Evolutionary conservation across 1,140 invertebrate species (phyloP), one percentile per base, ranked within the genome.

Genomic region (Amyelois transitella): DNA sequence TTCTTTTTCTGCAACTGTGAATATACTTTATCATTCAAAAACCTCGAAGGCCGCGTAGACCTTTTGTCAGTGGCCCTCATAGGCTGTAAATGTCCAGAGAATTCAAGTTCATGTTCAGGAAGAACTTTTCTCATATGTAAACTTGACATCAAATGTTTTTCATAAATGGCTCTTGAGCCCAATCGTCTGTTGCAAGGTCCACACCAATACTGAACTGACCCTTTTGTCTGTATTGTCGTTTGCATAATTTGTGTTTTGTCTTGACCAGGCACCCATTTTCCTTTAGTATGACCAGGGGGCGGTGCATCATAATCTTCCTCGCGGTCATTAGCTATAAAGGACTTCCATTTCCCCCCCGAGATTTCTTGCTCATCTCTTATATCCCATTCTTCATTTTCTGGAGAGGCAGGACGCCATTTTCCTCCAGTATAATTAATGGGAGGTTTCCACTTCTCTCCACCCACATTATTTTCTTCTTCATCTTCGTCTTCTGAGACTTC

Each of bases 251-350:
- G 82, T 51, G 85, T 80, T 77, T 90, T 87, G 65, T 91, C 89
- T 71, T 89, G 90, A 48, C 92, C 92, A 4, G 93, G 93, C 50
- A 94, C 90, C 94, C 94, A 95, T 88, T 95, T 95, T 6, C 94
- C 94, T 76, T 92, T 92, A 0, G 93, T 94, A 59, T 94, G 91
- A 45, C 90, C 90, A 6, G 91, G 91, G 3, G 93, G 93, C 14
- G 92, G 93, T 56, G 89, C 86, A 19, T 88, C 81, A 54, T 81
- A 79, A 53, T 88, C 81, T 55, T 88, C 84, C 32, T 89, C 88
- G 43, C 82, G 68, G 1, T 88, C 88, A 6, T 75, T 74, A 48
- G 55, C 44, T 28, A 79, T 69, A 6, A 83, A 49, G 12, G 88
- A 82, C 66, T 89, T 90, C 89, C 89, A 90, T 76, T 90, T 90